Percentiles rank a stretch among this genome's conserved stretches.
Conservation (phyloP, 2,113 vertebrate species). For the Puntigrus tetrazona region DNA sequence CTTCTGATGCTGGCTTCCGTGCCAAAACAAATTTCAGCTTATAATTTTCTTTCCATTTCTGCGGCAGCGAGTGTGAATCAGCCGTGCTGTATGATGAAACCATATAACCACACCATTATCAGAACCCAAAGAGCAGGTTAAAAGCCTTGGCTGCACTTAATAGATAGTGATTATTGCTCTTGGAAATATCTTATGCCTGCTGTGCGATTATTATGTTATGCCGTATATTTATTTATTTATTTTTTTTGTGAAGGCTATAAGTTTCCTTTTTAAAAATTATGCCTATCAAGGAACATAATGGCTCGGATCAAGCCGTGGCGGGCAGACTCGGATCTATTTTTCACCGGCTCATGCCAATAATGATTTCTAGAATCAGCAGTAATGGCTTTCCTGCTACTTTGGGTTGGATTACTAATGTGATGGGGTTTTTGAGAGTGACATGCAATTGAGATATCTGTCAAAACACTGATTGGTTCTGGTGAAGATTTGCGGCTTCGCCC, state of each 20-base stretch:
- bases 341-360: slow-evolving; percentile 34
- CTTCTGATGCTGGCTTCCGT: background rate
- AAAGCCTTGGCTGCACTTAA: slow-evolving; percentile 47
- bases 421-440: slow-evolving; percentile 49
- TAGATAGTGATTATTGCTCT: slow-evolving; percentile 44
- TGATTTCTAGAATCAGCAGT: slow-evolving; percentile 51
- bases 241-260: slow-evolving; percentile 14
- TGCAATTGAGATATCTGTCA: slow-evolving; percentile 59
- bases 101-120: slow-evolving; percentile 54
- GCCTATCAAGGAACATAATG: slow-evolving; percentile 30
- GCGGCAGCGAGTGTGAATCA: slow-evolving; percentile 65
- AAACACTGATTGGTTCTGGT: background rate
- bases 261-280: slow-evolving; percentile 26
- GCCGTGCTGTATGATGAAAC: slow-evolving; percentile 57
- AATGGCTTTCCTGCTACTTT: slow-evolving; percentile 46
- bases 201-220: slow-evolving; percentile 4
- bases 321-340: slow-evolving; percentile 46
- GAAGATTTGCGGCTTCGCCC: background rate
- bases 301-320: slow-evolving; percentile 29
- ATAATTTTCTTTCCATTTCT: slow-evolving; percentile 58
- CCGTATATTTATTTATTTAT: background rate
- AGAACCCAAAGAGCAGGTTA: slow-evolving; percentile 38
- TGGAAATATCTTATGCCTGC: slow-evolving; percentile 23
- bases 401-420: slow-evolving; percentile 47
- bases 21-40: slow-evolving; percentile 25